Conservation (phyloP, 2,888 invertebrate species). For the Oasisia sp. region DNA sequence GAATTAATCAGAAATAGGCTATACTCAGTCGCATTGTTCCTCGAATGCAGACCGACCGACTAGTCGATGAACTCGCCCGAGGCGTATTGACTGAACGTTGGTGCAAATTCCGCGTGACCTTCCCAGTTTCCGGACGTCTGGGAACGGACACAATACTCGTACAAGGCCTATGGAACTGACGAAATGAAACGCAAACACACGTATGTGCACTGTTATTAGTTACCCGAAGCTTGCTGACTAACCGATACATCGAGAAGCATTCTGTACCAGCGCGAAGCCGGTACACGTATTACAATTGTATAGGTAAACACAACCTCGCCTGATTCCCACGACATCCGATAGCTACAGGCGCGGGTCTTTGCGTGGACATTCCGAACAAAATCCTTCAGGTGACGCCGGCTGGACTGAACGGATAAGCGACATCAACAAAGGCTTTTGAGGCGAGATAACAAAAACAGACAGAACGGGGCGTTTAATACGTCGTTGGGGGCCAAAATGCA, state of each 20-base stretch:
- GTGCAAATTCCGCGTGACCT: not conserved
- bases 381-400: not conserved
- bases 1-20: not conserved
- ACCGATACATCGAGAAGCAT: not conserved
- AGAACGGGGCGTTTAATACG: not conserved
- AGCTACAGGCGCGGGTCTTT: not conserved
- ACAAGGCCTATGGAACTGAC: not conserved
- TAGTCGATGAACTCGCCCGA: no score
- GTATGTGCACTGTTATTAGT: not conserved
- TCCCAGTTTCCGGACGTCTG: not conserved
- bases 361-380: not conserved
- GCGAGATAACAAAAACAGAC: not conserved
- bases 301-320: not conserved
- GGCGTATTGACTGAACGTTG: not conserved
- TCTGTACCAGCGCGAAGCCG: not conserved
- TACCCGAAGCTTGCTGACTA: not conserved
- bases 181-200: not conserved
- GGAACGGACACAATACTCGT: not conserved
- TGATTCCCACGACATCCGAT: not conserved
- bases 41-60: not conserved
- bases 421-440: not conserved
- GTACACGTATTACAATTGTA: not conserved
- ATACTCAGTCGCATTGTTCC: not conserved
- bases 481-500: not conserved
- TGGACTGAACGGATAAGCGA: not conserved